A percentile compares a stretch with the other conserved stretches of the same genome.
These are phyloP conservation scores for Leptopilina drosophilae DNA, from an alignment of 2,888 invertebrate genomes.

Conservation along the genomic window DNA sequence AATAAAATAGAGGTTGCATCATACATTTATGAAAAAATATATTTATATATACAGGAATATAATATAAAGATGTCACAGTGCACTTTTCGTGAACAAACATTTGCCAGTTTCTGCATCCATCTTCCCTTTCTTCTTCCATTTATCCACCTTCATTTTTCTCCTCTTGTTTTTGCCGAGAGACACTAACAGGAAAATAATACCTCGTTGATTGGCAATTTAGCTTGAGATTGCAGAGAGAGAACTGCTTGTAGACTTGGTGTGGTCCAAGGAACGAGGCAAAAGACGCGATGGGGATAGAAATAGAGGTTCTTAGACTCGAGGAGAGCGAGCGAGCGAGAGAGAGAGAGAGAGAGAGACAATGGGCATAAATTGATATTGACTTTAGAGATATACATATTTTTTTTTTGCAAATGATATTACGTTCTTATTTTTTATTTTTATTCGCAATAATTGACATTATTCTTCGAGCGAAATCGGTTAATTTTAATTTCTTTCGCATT, in stretches of 20 bases:
- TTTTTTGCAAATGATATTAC: background rate
- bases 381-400: background rate
- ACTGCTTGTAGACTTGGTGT: conserved; percentile 48
- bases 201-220: conserved; percentile 75
- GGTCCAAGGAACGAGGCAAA: conserved; percentile 28
- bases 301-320: background rate
- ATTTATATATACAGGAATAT: no score
- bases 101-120: conserved; percentile 39
- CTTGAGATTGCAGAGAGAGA: conserved; percentile 69
- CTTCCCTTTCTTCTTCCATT: conserved; percentile 4
- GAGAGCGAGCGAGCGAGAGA: background rate
- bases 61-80: conserved; percentile 5
- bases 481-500: no score
- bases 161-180: conserved; percentile 57
- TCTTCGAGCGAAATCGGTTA: no score
- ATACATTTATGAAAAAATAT: background rate
- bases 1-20: no score
- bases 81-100: conserved; percentile 16
- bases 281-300: background rate
- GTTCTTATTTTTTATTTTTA: background rate
- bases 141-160: conserved; percentile 17
- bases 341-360: background rate
- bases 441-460: background rate
- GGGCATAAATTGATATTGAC: conserved; percentile 18
- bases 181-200: conserved; percentile 75